A percentile compares a stretch with the other conserved stretches of the same genome.
These are phyloP conservation scores for Lasioglossum baleicum DNA, from an alignment of 1,140 invertebrate genomes.

Conservation along the genomic window DNA sequence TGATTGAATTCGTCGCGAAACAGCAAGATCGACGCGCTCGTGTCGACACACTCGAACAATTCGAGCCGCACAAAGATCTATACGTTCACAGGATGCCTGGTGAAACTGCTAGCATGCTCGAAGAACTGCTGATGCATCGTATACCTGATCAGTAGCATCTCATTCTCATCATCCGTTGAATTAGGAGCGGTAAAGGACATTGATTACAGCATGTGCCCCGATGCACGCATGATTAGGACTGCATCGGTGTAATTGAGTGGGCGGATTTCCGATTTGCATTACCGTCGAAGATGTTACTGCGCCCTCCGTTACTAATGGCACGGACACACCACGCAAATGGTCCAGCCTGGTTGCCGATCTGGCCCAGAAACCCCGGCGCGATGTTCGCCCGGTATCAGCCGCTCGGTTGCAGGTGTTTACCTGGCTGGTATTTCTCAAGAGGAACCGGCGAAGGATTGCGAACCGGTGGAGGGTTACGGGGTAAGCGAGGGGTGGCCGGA, in stretches of 20 bases:
- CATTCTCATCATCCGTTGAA: constrained; percentile 51
- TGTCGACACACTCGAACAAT: no score
- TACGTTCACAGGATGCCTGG: no score
- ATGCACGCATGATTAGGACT: constrained; percentile 66
- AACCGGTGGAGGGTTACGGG: constrained; percentile 12
- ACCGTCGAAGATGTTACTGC: constrained; percentile 64
- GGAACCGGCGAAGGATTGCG: constrained; percentile 21
- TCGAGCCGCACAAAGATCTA: no score
- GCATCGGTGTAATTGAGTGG: constrained; percentile 69
- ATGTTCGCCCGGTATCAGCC: constrained; percentile 24
- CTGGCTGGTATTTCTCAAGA: constrained; percentile 54
- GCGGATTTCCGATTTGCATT: constrained; percentile 73
- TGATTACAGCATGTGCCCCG: constrained; percentile 57
- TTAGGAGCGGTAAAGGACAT: constrained; percentile 54
- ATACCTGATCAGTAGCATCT: background rate
- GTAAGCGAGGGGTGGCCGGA: background rate
- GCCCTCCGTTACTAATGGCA: constrained; percentile 60
- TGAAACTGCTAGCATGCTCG: background rate
- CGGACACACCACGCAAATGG: constrained; percentile 60
- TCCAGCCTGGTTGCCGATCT: constrained; percentile 44
- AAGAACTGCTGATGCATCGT: background rate
- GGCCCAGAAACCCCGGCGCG: background rate
- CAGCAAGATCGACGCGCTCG: no score
- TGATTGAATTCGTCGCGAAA: no score
- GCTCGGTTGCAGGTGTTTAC: constrained; percentile 51